Evolutionary conservation across 2,888 invertebrate species (phyloP), one percentile per base, ranked within the genome.

Genomic region (Cataglyphis rosenhaueri): DNA sequence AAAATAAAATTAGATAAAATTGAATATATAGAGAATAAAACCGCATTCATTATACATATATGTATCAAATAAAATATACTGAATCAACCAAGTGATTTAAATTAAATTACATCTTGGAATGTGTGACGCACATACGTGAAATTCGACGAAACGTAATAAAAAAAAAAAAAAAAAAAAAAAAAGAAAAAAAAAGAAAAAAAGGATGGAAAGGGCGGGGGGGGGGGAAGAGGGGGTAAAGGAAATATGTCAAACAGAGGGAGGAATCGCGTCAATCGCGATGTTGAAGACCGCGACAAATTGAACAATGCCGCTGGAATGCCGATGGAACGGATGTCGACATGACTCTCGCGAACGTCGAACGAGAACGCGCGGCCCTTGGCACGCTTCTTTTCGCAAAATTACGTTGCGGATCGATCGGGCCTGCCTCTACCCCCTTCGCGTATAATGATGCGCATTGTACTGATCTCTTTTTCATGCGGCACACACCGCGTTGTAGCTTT

Each of bases 361-460:
- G 57, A 32, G 57, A 78, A 35, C 78, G 21, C 74, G 78, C 78
- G 57, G 44, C 78, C 78, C 78, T 78, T 78, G 78, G 78, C 78
- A 78, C 78, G 78, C 59, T 78, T 78, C 78, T 70, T 78, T 44
- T 70, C 78, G 59, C 78, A 70, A 78, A 71, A 78, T 78, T 78
- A 59, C 71, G 21, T 21, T 15, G 10, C 70, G 32, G 35, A 78
- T 78, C 78, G 71, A 78, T 78, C 74, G 52, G n/a, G 68, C 41
- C 15, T 29, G 55, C 76, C 29, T 25, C 38, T 9, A 25, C 12
- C n/a, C 68, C n/a, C n/a, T 3, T n/a, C 68, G 59, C 32, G 59
- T 70, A 59, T 78, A 78, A 78, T 78, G 78, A 78, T 78, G 78
- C 78, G 78, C 78, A 78, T 78, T 78, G 78, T 78, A 71, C 78